Evolutionary conservation across 2,113 vertebrate genomes (phyloP), one percentile per base, ranked within the genome.

Genomic region (Oxygymnocypris stewartii): DNA sequence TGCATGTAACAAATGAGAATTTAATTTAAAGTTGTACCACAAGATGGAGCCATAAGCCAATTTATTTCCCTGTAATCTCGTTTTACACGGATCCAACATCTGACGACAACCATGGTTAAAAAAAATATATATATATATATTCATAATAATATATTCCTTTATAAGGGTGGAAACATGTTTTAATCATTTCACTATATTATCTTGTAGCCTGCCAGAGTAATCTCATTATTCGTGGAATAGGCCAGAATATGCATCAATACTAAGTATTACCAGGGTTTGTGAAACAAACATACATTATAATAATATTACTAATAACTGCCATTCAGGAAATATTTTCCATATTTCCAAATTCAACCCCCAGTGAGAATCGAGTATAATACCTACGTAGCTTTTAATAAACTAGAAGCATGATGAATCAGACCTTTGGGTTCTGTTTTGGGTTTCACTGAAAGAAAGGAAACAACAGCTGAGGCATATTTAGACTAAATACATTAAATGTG

Each of bases 381-480:
- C 13, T 47, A 6, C n/a, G n/a, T 49, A 16, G 42, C n/a, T 47
- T 76, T 76, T 25, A 76, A 49, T 76, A 76, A 76, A n/a, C 42
- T 76, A 82, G 40, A 10, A 67, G 40, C 9, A 31, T 20, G 61
- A 28, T 65, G n/a, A 81, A 65, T 47, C 16, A 65, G 14, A 67
- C 3, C 79, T 67, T 82, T 82, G 79, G 14, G 40, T 2, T 47
- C n/a, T 81, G 59, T 59, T 80, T 25, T 80, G 37, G 13, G 37
- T 28, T 76, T 49, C 42, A 57, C 10, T 79, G 31, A 79, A 35
- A 78, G 25, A 35, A 35, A 20, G 23, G 25, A 80, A 61, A 44
- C 40, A 82, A 82, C 59, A 67, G 59, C 79, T 67, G 79, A 82
- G 14, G 40, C 40, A 82, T 31, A 67, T 81, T 28, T 61, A 61